Conservation (phyloP, 1,140 invertebrate genomes). For the Macrobrachium rosenbergii region DNA sequence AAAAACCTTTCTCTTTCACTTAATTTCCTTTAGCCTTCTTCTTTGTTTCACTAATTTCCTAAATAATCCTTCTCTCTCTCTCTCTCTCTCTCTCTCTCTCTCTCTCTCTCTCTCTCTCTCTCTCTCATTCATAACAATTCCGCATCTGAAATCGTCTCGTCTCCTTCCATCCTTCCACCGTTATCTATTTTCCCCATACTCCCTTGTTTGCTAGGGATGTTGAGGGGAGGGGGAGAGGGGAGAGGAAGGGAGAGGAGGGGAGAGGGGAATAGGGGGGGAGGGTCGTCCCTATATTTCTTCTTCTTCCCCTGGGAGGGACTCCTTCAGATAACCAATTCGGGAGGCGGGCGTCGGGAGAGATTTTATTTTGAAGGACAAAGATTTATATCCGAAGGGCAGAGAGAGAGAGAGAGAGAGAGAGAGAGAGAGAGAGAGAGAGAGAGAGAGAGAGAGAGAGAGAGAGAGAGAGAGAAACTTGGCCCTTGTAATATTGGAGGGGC, state of each 20-base stretch:
- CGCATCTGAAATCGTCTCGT: too few species aligned
- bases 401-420: background rate
- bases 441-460: conserved; percentile 1
- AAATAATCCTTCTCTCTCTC: background rate
- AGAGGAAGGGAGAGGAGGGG: background rate
- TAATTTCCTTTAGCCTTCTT: too few species aligned
- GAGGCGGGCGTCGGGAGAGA: conserved; percentile 28
- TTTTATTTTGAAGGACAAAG: conserved; percentile 43
- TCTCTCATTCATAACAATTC: too few species aligned
- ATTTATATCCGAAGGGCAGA: conserved; percentile 30
- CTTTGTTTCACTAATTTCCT: too few species aligned
- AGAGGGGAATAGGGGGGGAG: too few species aligned
- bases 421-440: background rate
- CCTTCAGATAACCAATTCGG: conserved; percentile 46
- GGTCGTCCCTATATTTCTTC: conserved; percentile 24
- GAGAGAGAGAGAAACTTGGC: background rate
- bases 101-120: background rate
- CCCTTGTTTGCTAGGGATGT: conserved; percentile 29
- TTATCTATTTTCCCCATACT: background rate
- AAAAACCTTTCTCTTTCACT: too few species aligned
- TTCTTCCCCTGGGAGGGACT: conserved; percentile 20
- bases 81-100: background rate
- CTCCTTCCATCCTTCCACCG: background rate
- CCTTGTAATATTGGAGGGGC: too few species aligned
- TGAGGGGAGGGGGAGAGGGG: too few species aligned